Conservation (phyloP, 2,888 invertebrate genomes). For the Blomia tropicalis region DNA sequence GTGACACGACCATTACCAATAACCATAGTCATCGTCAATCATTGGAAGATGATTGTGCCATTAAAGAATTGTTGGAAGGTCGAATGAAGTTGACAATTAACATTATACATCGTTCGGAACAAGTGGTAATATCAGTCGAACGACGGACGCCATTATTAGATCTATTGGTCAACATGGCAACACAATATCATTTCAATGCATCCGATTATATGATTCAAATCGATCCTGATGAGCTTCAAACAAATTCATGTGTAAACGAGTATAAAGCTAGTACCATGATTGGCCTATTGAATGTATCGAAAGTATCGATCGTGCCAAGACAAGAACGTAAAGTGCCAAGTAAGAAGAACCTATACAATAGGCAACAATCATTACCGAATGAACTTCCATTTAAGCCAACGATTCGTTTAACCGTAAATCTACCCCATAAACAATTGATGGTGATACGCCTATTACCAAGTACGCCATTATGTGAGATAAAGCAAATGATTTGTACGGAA, state of each 20-base stretch:
- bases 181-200: constrained; percentile 42
- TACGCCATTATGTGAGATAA: constrained; percentile 50
- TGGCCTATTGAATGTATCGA: constrained; percentile 42
- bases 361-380: neutral
- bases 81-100: constrained; percentile 51
- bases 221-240: constrained; percentile 42
- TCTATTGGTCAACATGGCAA: constrained; percentile 53
- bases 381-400: constrained; percentile 35
- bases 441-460: constrained; percentile 56
- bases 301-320: constrained; percentile 41
- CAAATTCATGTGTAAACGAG: constrained; percentile 30
- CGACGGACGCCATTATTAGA: constrained; percentile 61
- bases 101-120: constrained; percentile 38
- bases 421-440: constrained; percentile 61
- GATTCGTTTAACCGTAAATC: constrained; percentile 45
- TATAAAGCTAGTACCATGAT: constrained; percentile 61
- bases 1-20: neutral
- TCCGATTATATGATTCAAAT: constrained; percentile 42
- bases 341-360: neutral
- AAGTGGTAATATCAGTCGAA: constrained; percentile 28
- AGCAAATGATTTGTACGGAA: constrained; percentile 55
- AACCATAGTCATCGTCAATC: neutral
- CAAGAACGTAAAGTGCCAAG: constrained; percentile 26
- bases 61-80: constrained; percentile 48
- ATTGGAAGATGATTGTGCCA: constrained; percentile 24